Evolutionary conservation across 2,888 invertebrate genomes (phyloP).

Genomic region (Anoplius nigerrimus): DNA sequence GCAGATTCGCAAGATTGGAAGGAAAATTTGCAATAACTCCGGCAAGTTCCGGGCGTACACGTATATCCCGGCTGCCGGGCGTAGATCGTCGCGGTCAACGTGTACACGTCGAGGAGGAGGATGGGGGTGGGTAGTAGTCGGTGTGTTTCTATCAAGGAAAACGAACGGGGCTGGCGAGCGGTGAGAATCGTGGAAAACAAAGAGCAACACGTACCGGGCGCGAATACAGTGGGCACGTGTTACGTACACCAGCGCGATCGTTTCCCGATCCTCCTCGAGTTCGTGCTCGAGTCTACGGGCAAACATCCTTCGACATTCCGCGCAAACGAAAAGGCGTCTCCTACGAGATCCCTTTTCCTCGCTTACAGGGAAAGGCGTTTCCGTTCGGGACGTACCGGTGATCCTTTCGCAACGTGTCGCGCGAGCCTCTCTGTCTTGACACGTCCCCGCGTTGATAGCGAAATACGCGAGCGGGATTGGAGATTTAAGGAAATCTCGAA

Average conservation of each 20-base stretch:
- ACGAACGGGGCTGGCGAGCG: slow-evolving; percentile 27
- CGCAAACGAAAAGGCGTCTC: slow-evolving; percentile 38
- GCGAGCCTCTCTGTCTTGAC: no score
- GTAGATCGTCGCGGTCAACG: background rate
- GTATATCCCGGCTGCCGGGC: background rate
- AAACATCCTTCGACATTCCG: slow-evolving; percentile 40
- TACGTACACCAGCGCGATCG: slow-evolving; percentile 48
- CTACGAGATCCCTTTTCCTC: slow-evolving; percentile 28
- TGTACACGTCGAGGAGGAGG: slow-evolving; percentile 8
- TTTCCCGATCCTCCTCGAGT: slow-evolving; percentile 47
- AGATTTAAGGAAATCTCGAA: background rate
- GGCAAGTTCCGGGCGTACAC: no score
- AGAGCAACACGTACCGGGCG: slow-evolving; percentile 43
- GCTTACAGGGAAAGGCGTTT: slow-evolving; percentile 30
- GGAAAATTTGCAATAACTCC: no score
- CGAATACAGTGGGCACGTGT: slow-evolving; percentile 45
- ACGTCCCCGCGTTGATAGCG: background rate
- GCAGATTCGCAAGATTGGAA: no score
- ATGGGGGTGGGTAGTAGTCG: no score
- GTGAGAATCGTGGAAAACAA: slow-evolving; percentile 28
- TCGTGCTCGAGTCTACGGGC: slow-evolving; percentile 28
- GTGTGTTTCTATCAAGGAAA: slow-evolving; percentile 26
- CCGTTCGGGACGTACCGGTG: background rate
- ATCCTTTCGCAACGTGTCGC: background rate
- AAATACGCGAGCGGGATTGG: background rate